Percentiles rank a stretch among this genome's conserved stretches.
Evolutionary conservation across 2,113 vertebrate species (phyloP).

Genomic region (Elephantulus edwardii): DNA sequence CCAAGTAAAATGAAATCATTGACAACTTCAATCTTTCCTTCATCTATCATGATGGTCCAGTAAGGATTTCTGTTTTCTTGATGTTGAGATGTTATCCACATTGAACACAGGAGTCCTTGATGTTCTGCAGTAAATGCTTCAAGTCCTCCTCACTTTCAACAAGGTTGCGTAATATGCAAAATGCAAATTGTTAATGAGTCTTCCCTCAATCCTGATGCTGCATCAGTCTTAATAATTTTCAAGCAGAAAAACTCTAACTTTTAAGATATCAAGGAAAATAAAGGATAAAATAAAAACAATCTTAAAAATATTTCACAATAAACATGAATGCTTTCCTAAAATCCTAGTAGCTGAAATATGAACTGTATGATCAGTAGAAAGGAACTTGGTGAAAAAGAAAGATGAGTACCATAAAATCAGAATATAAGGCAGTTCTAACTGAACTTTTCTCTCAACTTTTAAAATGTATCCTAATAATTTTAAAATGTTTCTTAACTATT

Average conservation of each 20-base stretch:
- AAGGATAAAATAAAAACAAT: neutral
- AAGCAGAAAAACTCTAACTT: constrained; percentile 28
- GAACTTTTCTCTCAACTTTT: neutral
- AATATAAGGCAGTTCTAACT: neutral
- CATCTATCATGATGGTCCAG: no score
- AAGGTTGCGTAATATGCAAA: no score
- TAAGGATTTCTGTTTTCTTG: no score
- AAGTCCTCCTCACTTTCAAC: no score
- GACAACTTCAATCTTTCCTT: no score
- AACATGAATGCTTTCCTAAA: neutral
- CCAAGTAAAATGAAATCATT: no score
- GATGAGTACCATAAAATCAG: neutral
- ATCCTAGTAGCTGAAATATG: neutral
- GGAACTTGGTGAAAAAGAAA: neutral
- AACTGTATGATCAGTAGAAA: neutral
- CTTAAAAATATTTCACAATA: neutral
- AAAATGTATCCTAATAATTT: constrained; percentile 30
- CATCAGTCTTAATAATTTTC: no score
- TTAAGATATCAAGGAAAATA: neutral
- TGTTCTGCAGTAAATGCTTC: no score
- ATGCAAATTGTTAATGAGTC: no score
- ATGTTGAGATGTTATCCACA: no score
- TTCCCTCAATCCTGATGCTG: no score
- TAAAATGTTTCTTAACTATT: constrained; percentile 3
- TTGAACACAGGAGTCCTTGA: no score